Base-by-base conservation (phyloP, 1,140 invertebrate genomes). In the Anagrus nilaparvatae region DNA sequence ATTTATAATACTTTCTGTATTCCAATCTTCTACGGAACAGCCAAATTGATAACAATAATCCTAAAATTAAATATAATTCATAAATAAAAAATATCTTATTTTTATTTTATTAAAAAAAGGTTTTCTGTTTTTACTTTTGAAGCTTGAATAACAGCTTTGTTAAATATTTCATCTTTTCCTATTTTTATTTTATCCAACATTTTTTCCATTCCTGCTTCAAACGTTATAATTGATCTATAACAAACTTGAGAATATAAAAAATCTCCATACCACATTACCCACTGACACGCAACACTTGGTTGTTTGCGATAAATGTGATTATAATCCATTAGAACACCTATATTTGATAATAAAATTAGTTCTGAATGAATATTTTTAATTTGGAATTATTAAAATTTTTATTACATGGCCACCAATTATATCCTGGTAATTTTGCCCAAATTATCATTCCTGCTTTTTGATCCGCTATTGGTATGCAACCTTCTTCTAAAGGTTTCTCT, bases 191-290 rank as follows among this genome's bases (percentile, higher is more conserved):
- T 48, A 21, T n/a, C n/a, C 16, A 40, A 33, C 28, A 42, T 46
- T 27, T 30, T 46, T 39, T 46, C 28, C 20, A 30, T 51, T 46
- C 51, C 49, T 9, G 18, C 34, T 16, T 28, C 5, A 46, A 41
- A 46, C 1, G 6, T 35, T 3, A 46, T 16, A 25, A 46, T 31
- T 37, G 41, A 28, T 19, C 39, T 29, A 19, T 46, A 46, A 5
- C 43, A 24, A 27, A 39, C 59, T 50, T 65, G 50, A 5, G 63
- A 65, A 39, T 64, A 41, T 25, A 52, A 49, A 12, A 54, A 60
- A 46, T 65, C 63, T 0, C 61, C 63, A 33, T 66, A 66, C 61
- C 63, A 65, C 51, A 66, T 59, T 6, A 66, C 59, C 63, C 63
- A 66, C n/a, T 66, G 61, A 43, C 56, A 56, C 24, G 55, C 58